Evolutionary conservation across 2,888 invertebrate genomes (phyloP).

Genomic region (Nephrocerus scutellatus): DNA sequence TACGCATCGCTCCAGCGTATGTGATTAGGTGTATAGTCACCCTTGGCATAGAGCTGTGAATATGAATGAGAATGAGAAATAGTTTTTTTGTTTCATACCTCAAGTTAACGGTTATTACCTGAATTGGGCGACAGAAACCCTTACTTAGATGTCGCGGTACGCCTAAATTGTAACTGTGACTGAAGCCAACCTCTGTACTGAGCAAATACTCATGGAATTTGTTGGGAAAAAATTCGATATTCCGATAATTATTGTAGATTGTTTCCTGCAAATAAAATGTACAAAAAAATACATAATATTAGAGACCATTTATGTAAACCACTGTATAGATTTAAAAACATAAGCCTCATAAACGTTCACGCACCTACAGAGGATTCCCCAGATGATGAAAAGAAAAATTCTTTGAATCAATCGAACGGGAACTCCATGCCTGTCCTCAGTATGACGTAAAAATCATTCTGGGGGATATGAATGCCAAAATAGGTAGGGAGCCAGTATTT

Average conservation of each 20-base stretch:
- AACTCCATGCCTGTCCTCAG: too few relatives aligned
- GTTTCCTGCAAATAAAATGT: conserved; percentile 63
- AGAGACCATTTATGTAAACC: not conserved
- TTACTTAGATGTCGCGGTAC: conserved; percentile 76
- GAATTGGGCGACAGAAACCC: conserved; percentile 81
- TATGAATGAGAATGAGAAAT: not conserved
- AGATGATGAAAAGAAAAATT: too few relatives aligned
- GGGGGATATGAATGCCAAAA: too few relatives aligned
- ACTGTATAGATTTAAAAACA: too few relatives aligned
- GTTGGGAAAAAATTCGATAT: conserved; percentile 82
- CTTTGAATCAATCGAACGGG: too few relatives aligned
- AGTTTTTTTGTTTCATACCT: conserved; percentile 14
- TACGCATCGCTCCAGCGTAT: conserved; percentile 59
- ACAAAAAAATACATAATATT: conserved; percentile 13
- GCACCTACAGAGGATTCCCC: too few relatives aligned
- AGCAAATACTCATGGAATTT: conserved; percentile 89
- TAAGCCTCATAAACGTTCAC: too few relatives aligned
- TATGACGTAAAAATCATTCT: too few relatives aligned
- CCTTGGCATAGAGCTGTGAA: conserved; percentile 53
- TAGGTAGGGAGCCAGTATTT: too few relatives aligned
- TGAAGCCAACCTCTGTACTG: conserved; percentile 85
- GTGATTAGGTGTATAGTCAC: conserved; percentile 57
- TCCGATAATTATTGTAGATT: conserved; percentile 77
- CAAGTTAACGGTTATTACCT: conserved; percentile 38
- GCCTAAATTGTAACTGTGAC: conserved; percentile 78